Conservation (phyloP, 2,113 vertebrate genomes). For the Percina caprodes region DNA sequence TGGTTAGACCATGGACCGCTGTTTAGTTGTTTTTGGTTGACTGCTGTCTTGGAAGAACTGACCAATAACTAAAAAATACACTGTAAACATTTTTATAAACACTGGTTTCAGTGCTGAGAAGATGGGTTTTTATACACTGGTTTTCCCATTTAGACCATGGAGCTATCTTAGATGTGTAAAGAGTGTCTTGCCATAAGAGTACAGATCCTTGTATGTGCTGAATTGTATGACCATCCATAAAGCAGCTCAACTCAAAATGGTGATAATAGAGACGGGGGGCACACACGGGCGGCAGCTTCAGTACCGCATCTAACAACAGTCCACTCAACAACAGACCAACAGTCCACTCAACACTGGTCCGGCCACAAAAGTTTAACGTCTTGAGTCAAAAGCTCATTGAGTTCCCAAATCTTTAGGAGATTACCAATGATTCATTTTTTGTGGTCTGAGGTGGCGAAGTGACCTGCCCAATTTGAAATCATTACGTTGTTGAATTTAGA, state of each 20-base stretch:
- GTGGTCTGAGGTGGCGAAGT: not conserved
- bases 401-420: not conserved
- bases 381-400: conserved; percentile 1
- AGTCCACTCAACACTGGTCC: not conserved
- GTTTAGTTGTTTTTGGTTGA: conserved; percentile 48
- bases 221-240: conserved; percentile 21
- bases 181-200: not conserved
- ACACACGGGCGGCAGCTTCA: conserved; percentile 18
- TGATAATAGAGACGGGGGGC: conserved; percentile 21
- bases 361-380: not conserved
- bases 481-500: not conserved
- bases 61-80: conserved; percentile 45
- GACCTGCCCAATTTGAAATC: conserved; percentile 14
- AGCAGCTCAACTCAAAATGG: conserved; percentile 37
- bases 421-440: not conserved
- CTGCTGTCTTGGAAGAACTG: conserved; percentile 47
- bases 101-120: conserved; percentile 40
- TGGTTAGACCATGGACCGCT: conserved; percentile 45
- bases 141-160: conserved; percentile 48
- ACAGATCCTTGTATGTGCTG: conserved; percentile 28
- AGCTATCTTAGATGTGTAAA: conserved; percentile 22
- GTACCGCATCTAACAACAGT: conserved; percentile 6
- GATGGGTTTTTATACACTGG: conserved; percentile 62
- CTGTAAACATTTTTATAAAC: conserved; percentile 61
- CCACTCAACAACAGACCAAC: not conserved